Base-by-base conservation (phyloP, 2,113 vertebrate species). In the Erythrocercus mccallii region DNA sequence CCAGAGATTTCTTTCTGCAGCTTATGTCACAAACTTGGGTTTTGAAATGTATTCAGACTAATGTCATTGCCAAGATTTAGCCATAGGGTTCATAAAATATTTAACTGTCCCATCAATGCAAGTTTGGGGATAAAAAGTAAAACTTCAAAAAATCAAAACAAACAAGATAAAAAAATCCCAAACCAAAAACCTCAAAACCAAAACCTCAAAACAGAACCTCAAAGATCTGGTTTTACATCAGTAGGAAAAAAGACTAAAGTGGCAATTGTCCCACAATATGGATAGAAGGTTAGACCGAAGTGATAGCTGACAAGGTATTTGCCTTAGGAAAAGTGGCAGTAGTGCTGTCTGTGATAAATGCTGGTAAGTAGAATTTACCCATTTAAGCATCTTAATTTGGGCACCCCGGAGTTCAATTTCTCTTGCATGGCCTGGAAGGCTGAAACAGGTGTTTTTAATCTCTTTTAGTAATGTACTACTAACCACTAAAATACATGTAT, bases 371-470 rank as follows among this genome's bases (percentile, higher is more conserved):
- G 66, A 92, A 88, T 62, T 69, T 81, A 81, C 56, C 27, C 54
- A 45, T 81, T 88, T 94, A 47, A 81, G 33, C 47, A 86, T 78
- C 86, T 78, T 90, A 70, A 88, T 92, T 95, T 88, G 69, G 71
- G 47, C 56, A 84, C 17, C 23, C 47, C 17, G 28, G 50, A 81
- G 68, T 83, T 92, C 80, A 90, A 51, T 94, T 94, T 73, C 56
- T 57, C 47, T 83, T 86, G 35, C 51, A 18, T 93, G 82, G 80
- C 94, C 82, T 86, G 62, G 27, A 90, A 87, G 89, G 80, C 51
- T 86, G 58, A 86, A 94, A 90, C 8, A 78, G 76, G 68, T 58
- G 65, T 50, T 81, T 93, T 78, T 88, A 90, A 92, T 93, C 64
- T 81, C 80, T 65, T 78, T 92, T 82, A 80, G 48, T 96, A 95